phyloP scores from a whole-genome alignment of 2,113 vertebrate species.

The Pedetes capensis region DNA sequence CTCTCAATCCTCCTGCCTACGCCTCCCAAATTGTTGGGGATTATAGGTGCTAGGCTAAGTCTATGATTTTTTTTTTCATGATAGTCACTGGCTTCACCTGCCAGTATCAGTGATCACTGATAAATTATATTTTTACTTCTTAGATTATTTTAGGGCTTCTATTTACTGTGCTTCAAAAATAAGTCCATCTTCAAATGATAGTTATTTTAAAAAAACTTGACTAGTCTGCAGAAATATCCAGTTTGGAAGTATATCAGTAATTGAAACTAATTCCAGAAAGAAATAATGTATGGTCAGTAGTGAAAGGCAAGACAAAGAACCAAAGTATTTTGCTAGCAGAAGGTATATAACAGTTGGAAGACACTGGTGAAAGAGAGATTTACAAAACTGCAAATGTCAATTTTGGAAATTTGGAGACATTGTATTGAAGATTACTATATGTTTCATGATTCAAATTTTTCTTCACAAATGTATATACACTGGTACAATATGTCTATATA shows the following conservation, averaged over 20 bases:
- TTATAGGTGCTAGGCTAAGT: no score
- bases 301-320: neutral
- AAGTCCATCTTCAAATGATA: neutral
- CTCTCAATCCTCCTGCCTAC: no score
- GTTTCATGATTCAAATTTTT: neutral
- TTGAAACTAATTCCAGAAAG: neutral
- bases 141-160: neutral
- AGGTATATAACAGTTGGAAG: neutral
- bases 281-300: neutral
- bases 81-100: neutral
- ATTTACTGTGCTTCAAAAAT: neutral
- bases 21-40: no score
- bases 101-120: neutral
- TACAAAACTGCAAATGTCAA: neutral
- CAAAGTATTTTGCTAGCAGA: neutral
- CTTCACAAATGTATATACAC: neutral
- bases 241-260: neutral
- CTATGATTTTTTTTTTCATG: neutral
- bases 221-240: neutral
- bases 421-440: neutral
- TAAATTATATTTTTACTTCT: neutral
- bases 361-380: neutral
- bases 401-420: conserved; percentile 13
- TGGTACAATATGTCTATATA: neutral
- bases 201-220: neutral